Base-by-base conservation (phyloP, 1,140 invertebrate species). In the Aphidius ervi region DNA sequence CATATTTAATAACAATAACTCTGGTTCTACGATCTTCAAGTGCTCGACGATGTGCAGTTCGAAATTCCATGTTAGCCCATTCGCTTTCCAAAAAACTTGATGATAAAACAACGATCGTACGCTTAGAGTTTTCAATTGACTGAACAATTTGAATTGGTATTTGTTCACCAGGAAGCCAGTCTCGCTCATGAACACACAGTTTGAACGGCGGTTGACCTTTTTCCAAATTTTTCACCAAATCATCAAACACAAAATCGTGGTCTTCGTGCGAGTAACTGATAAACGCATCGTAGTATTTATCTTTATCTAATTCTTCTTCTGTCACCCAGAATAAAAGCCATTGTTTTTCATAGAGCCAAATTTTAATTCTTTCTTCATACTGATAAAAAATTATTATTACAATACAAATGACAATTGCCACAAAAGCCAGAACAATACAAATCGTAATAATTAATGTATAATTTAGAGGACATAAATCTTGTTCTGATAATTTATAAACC, bases 61-160 rank as follows among this genome's bases (percentile, higher is more conserved):
- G 84, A 72, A 95, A 94, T 75, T 95, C 93, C 75, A 92, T 84
- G 68, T 85, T 85, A 10, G 90, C 90, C 93, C 94, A 97, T 9
- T 88, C 82, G 50, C 92, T 95, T 50, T 88, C 81, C 1, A 96
- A 70, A 68, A 94, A 96, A 65, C 88, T 87, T 8, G 85, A 84
- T 0, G 94, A 94, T 0, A 97, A 69, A 0, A 96, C 82, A 1
- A 96, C 85, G 58, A 96, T 83, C 0, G 94, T 96, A 45, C 92
- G 80, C 63, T 86, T 80, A 0, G 93, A 95, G 6, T 86, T 82
- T 39, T 88, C 82, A 0, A 97, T 90, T 0, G 91, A 92, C 1
- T 84, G 78, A 1, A 86, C 81, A 54, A 97, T 94, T 70, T 95
- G 91, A 6, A 67, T 86, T 0, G 88, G 85, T 65, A 96, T 94